phyloP scores from a whole-genome alignment of 2,888 invertebrate species.

The Lapara coniferarum region DNA sequence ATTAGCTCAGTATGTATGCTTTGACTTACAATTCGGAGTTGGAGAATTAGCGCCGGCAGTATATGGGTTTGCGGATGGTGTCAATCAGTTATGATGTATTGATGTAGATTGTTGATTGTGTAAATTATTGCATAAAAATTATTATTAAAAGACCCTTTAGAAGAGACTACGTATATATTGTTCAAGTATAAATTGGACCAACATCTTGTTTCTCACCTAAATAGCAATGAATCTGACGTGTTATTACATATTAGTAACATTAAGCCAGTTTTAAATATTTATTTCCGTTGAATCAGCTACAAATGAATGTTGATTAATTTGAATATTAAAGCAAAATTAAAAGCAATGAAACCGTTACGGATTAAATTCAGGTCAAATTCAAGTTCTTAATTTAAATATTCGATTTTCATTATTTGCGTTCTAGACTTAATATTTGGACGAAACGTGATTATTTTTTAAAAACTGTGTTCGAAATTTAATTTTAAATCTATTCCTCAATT shows the following conservation, averaged over 20 bases:
- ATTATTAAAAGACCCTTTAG: no score
- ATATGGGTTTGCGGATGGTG: conserved; percentile 3
- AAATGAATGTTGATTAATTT: background rate
- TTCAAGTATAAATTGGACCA: no score
- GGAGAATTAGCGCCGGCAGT: conserved; percentile 16
- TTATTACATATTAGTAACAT: background rate
- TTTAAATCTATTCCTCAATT: background rate
- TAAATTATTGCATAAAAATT: no score
- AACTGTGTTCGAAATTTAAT: background rate
- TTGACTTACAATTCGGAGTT: conserved; percentile 36
- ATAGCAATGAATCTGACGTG: background rate
- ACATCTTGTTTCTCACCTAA: background rate
- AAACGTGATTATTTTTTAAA: background rate
- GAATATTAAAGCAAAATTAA: conserved; percentile 9
- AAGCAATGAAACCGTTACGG: background rate
- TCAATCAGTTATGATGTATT: conserved; percentile 15
- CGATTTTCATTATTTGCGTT: background rate
- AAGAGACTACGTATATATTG: no score
- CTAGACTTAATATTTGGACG: background rate
- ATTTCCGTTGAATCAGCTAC: background rate
- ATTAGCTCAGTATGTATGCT: conserved; percentile 49
- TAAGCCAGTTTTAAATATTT: background rate
- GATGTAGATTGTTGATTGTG: background rate
- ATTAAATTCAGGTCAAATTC: background rate
- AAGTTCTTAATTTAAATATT: conserved; percentile 3